Evolutionary conservation across 2,888 invertebrate genomes (phyloP).

Genomic region (Netelia inedita): DNA sequence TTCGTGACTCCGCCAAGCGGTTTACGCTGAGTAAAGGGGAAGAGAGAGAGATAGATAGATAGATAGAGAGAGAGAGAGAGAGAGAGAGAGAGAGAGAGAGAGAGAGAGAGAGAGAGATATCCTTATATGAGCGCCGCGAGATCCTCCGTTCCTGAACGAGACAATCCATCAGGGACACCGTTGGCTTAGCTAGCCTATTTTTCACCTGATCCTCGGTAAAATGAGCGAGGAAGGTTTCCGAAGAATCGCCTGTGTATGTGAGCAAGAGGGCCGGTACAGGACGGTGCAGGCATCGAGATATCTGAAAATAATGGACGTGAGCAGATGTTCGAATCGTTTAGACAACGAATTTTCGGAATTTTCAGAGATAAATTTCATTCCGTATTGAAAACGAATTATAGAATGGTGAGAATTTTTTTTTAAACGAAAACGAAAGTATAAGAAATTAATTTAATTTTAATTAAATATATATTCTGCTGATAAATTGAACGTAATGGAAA

Average conservation of each 20-base stretch:
- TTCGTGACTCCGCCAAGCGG: slow-evolving; percentile 9
- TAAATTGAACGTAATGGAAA: not conserved
- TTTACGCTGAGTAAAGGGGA: slow-evolving; percentile 37
- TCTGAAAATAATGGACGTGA: slow-evolving; percentile 72
- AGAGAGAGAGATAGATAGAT: slow-evolving; percentile 1
- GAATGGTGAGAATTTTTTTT: not conserved
- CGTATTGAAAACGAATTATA: not conserved
- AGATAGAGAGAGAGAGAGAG: not conserved
- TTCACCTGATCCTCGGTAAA: slow-evolving; percentile 68
- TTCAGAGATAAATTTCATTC: slow-evolving; percentile 11
- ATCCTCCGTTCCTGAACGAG: slow-evolving; percentile 44
- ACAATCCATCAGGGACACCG: slow-evolving; percentile 65
- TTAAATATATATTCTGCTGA: not conserved
- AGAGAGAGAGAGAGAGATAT: slow-evolving; percentile 10
- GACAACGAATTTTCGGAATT: slow-evolving; percentile 23
- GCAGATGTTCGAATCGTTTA: slow-evolving; percentile 70
- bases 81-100: slow-evolving; percentile 9
- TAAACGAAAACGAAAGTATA: too few species aligned
- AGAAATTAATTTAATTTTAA: too few species aligned
- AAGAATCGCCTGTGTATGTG: slow-evolving; percentile 28
- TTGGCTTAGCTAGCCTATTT: slow-evolving; percentile 65
- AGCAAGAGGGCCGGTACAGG: slow-evolving; percentile 24
- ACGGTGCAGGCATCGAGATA: slow-evolving; percentile 65
- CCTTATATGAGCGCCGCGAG: slow-evolving; percentile 41
- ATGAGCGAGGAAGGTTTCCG: slow-evolving; percentile 24